These are phyloP conservation scores for Schizothorax lantsangensis DNA, from an alignment of 2,797 vertebrate genomes.

Conservation along the genomic window DNA sequence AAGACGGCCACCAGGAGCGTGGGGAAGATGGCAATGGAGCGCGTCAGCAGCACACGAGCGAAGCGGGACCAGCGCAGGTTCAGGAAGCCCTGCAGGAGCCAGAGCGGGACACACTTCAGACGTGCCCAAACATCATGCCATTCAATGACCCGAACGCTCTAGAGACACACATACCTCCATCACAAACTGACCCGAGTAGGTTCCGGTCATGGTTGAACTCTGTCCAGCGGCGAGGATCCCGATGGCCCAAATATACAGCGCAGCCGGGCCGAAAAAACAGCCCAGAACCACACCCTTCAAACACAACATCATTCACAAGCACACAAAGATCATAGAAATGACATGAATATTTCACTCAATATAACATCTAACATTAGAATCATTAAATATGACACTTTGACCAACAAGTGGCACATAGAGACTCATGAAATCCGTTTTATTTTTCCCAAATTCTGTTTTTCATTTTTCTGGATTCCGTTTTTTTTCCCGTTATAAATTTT, in stretches of 20 bases:
- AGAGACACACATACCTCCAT: conserved; percentile 87
- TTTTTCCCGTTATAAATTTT: too few species aligned
- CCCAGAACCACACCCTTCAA: conserved; percentile 86
- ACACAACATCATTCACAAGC: conserved; percentile 5
- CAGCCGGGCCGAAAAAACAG: conserved; percentile 91
- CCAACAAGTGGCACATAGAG: neutral
- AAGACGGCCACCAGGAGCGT: conserved; percentile 93
- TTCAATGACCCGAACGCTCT: neutral
- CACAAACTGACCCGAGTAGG: conserved; percentile 97
- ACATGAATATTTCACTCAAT: neutral
- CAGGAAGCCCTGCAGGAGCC: conserved; percentile 85
- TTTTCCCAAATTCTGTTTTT: too few species aligned
- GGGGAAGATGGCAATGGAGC: conserved; percentile 91
- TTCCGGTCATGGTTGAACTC: conserved; percentile 98
- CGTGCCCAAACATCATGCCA: too few species aligned
- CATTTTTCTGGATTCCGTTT: too few species aligned
- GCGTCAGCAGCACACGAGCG: conserved; percentile 90
- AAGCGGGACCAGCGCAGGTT: conserved; percentile 94
- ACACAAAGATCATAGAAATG: neutral
- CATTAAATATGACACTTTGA: neutral
- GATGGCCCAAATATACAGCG: conserved; percentile 96
- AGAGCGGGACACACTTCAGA: neutral
- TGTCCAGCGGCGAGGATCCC: conserved; percentile 97
- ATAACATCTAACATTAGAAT: neutral
- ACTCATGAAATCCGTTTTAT: too few species aligned